Evolutionary conservation across 1,140 invertebrate genomes (phyloP), one percentile per base, ranked within the genome.

Genomic region (Homarus americanus): DNA sequence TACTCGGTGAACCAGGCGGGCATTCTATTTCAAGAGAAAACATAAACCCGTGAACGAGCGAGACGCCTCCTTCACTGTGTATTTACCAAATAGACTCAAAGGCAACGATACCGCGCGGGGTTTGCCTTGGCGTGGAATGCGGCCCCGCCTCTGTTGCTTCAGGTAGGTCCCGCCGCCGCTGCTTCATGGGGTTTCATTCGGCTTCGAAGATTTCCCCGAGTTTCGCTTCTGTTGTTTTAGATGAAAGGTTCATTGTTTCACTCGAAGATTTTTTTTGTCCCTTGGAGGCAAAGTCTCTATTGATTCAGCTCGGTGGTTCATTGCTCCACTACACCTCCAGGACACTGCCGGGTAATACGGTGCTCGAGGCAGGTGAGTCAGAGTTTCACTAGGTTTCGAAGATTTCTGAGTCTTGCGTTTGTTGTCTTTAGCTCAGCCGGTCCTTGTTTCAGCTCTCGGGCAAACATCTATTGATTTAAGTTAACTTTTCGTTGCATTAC

Each of bases 41-140:
- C n/a, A 69, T 32, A 32, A 32, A 69, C n/a, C 5, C 28, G 28
- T 69, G 63, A 69, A 32, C 63, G 5, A 69, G 63, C 2, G 28
- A 24, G 63, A 28, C 63, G 63, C 63, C n/a, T 69, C 28, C 63
- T 69, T 69, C 63, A 32, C n/a, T 69, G 63, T 69, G 63, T 69
- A 32, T 69, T 69, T 69, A 69, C 63, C 63, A 69, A 69, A 69
- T 69, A 69, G n/a, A 69, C 63, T 69, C 63, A 69, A 69, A 69
- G 63, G 63, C 28, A 69, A 69, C 63, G 63, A 69, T 69, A 32
- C n/a, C 63, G 63, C 1, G n/a, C n/a, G n/a, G 0, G 12, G 28
- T 69, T 69, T 69, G 63, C n/a, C 63, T 69, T 63, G 12, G 44
- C 44, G 12, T 5, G 44, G 44, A 24, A 24, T 63, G 12, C 58